Conservation (phyloP, 2,888 invertebrate species). For the Folsomia candida region DNA sequence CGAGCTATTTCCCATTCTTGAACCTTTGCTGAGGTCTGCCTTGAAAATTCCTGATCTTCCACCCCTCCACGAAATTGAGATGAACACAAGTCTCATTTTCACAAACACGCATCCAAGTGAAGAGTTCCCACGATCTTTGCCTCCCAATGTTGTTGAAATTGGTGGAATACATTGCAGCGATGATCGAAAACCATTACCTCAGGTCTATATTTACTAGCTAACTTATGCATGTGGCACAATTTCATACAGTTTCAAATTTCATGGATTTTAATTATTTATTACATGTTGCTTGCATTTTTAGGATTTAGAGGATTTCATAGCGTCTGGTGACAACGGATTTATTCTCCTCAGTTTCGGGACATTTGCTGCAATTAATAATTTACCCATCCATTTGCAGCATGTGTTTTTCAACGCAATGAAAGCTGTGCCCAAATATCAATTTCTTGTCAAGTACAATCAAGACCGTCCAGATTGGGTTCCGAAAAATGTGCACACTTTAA, state of each 20-base stretch:
- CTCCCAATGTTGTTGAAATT: conserved; percentile 38
- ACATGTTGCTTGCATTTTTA: no score
- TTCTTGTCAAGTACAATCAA: conserved; percentile 36
- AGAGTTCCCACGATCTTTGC: conserved; percentile 43
- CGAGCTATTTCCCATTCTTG: conserved; percentile 36
- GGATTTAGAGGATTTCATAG: conserved; percentile 7
- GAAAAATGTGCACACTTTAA: conserved; percentile 16
- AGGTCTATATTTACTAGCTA: no score
- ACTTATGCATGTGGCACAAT: background rate
- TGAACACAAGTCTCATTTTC: conserved; percentile 30
- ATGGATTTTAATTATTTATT: no score
- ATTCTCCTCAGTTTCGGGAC: conserved; percentile 46
- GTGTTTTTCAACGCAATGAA: conserved; percentile 34
- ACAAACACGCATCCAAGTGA: conserved; percentile 43
- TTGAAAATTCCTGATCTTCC: conserved; percentile 35
- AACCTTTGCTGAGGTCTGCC: conserved; percentile 23
- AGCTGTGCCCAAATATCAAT: conserved; percentile 23
- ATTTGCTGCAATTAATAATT: conserved; percentile 33
- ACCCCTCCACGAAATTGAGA: conserved; percentile 12
- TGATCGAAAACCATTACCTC: conserved; percentile 25
- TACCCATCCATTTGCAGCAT: conserved; percentile 15
- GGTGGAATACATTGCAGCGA: conserved; percentile 42
- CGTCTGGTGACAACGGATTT: conserved; percentile 2
- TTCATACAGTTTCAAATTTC: background rate
- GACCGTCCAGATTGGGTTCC: conserved; percentile 20